Evolutionary conservation across 2,888 invertebrate genomes (phyloP).

Genomic region (Harpagoxenus sublaevis): DNA sequence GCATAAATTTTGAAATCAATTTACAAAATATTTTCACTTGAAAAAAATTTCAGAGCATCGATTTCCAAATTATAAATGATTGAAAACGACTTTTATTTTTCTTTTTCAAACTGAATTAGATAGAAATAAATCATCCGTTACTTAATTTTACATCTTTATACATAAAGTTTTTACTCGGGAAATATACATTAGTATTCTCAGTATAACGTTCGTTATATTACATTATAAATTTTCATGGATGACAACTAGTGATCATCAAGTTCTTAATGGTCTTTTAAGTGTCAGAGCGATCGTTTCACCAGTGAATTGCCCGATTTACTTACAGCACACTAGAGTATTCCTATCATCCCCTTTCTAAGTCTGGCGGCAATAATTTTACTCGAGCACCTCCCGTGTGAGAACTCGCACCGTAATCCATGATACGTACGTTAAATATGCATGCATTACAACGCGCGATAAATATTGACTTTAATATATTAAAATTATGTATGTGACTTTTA

Average conservation of each 20-base stretch:
- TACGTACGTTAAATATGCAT: background rate
- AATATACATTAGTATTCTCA: background rate
- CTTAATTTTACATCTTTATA: background rate
- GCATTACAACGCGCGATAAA: constrained; percentile 17
- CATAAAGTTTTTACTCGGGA: background rate
- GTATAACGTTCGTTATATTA: constrained; percentile 16
- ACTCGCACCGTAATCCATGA: background rate
- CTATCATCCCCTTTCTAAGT: background rate
- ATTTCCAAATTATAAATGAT: background rate
- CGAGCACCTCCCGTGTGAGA: background rate
- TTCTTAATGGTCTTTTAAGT: constrained; percentile 53
- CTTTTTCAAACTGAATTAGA: background rate
- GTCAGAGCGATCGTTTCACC: constrained; percentile 54
- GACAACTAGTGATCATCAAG: constrained; percentile 41
- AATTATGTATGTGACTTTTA: constrained; percentile 29
- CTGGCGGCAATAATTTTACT: constrained; percentile 22
- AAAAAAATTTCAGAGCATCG: background rate
- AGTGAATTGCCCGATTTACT: constrained; percentile 58
- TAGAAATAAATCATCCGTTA: background rate
- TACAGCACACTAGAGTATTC: constrained; percentile 50
- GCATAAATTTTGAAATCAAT: background rate
- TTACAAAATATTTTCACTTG: background rate
- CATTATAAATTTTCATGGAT: constrained; percentile 34
- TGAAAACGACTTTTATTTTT: background rate
- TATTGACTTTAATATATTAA: constrained; percentile 20